Evolutionary conservation across 92 coral and sea anemone species (phyloP).

Genomic region (Heteractis magnifica): DNA sequence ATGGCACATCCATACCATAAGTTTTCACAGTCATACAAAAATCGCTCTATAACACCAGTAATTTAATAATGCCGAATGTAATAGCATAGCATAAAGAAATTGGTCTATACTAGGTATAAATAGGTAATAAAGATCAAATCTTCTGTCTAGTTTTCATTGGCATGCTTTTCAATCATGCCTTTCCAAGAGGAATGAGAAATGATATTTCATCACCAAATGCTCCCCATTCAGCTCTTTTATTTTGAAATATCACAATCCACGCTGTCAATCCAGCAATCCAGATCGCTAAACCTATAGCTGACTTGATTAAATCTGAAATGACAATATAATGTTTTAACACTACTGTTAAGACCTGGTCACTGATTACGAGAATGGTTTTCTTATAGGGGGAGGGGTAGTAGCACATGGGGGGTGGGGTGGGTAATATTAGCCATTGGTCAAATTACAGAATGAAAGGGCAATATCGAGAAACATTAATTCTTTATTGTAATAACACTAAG

Average conservation of each 20-base stretch:
- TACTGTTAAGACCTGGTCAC: not conserved
- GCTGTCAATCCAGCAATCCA: conserved; percentile 88
- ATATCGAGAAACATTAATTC: not conserved
- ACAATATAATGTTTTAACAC: not conserved
- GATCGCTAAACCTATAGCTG: conserved; percentile 74
- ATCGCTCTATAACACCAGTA: too few species aligned
- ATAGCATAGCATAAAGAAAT: too few species aligned
- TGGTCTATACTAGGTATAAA: too few species aligned
- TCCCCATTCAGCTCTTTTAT: conserved; percentile 92
- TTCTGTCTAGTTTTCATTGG: too few species aligned
- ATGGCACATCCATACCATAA: too few species aligned
- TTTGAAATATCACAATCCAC: conserved; percentile 86
- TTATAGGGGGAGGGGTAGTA: not conserved
- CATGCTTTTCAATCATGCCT: conserved; percentile 42
- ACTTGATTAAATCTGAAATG: conserved; percentile 72
- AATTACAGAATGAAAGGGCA: too few species aligned
- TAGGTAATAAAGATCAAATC: too few species aligned
- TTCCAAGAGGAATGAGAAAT: conserved; percentile 91
- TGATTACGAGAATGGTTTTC: too few species aligned
- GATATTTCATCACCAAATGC: conserved; percentile 83
- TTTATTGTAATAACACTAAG: not conserved
- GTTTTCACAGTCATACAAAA: too few species aligned
- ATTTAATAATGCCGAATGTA: too few species aligned
- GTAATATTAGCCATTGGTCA: not conserved
- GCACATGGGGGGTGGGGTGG: not conserved